Evolutionary conservation across 2,797 vertebrate species (phyloP), one percentile per base, ranked within the genome.

Genomic region (Galago senegalensis): DNA sequence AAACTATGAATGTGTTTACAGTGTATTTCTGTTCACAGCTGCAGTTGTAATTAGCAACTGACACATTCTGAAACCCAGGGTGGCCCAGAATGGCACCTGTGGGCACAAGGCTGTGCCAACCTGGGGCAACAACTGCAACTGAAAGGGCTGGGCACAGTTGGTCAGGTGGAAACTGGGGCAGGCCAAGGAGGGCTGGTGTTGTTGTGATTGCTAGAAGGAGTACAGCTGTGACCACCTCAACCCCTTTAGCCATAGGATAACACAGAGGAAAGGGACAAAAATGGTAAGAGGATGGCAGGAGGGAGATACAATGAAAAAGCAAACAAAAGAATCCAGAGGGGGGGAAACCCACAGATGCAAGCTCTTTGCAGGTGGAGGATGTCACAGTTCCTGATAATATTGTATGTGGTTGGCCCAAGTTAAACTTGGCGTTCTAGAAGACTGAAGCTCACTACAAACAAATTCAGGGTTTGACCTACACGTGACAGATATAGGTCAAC

Each of bases 401-500:
- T 91, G 67, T 81, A 40, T 97, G 97, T 80, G 96, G 96, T 89
- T 56, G 63, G 77, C 18, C 13, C 77, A 82, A 97, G 95, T 88
- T 88, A 94, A 96, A 95, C 89, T 72, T 91, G 76, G 49, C 1
- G 69, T 97, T 97, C 96, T 96, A 93, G 95, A 97, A 97, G 93
- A 95, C 84, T 95, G 91, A 95, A 60, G 37, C 76, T 89, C 70
- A 85, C 96, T 93, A 87, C 95, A 97, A 95, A 95, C 92, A 96
- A 76, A 93, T 90, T 95, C 95, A 86, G 93, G 84, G 94, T 91
- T 96, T 97, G 95, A 81, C 91, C 94, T 97, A 87, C 29, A 96
- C 87, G 46, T 5, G 20, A 56, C 96, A 97, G 96, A 98, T 97
- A 89, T 96, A 97, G 97, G 97, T 97, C 97, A 97, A 90, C 95